A percentile compares a stretch with the other conserved stretches of the same genome.
phyloP scores from a whole-genome alignment of 2,888 invertebrate genomes.

The Philereme vetulata region DNA sequence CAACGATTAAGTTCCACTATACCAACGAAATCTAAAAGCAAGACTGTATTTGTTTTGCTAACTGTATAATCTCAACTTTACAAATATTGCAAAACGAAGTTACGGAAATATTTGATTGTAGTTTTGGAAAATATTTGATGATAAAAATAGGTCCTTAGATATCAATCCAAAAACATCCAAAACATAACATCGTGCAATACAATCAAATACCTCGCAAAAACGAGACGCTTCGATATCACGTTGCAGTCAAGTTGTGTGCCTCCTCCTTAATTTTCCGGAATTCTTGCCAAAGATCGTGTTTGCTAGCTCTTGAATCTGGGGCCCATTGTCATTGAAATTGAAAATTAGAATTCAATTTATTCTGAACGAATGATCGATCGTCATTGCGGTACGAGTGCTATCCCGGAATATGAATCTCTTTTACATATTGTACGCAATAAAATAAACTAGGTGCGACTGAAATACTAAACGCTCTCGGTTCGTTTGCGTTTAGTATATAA shows the following conservation, averaged over 20 bases:
- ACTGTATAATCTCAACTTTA: too few species aligned
- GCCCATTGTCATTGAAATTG: slow-evolving; percentile 69
- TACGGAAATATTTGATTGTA: too few species aligned
- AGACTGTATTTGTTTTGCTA: too few species aligned
- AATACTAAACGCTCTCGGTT: neutral
- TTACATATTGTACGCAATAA: slow-evolving; percentile 38
- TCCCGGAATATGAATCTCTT: slow-evolving; percentile 41
- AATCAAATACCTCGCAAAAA: too few species aligned
- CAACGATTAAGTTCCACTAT: slow-evolving; percentile 4
- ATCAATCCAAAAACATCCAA: too few species aligned
- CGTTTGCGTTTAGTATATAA: too few species aligned
- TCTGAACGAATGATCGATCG: slow-evolving; percentile 58
- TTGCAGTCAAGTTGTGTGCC: slow-evolving; percentile 11
- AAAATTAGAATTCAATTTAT: slow-evolving; percentile 73
- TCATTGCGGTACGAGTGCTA: slow-evolving; percentile 50
- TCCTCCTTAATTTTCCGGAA: slow-evolving; percentile 44
- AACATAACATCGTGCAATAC: too few species aligned
- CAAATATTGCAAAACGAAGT: too few species aligned
- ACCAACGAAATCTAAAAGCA: too few species aligned
- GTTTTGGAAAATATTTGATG: too few species aligned
- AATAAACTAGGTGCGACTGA: slow-evolving; percentile 15
- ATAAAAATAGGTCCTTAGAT: too few species aligned
- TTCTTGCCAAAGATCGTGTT: slow-evolving; percentile 48
- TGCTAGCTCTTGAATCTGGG: slow-evolving; percentile 53
- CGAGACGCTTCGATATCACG: neutral